Conservation (phyloP, 2,797 vertebrate genomes). For the Glossophaga mutica region DNA sequence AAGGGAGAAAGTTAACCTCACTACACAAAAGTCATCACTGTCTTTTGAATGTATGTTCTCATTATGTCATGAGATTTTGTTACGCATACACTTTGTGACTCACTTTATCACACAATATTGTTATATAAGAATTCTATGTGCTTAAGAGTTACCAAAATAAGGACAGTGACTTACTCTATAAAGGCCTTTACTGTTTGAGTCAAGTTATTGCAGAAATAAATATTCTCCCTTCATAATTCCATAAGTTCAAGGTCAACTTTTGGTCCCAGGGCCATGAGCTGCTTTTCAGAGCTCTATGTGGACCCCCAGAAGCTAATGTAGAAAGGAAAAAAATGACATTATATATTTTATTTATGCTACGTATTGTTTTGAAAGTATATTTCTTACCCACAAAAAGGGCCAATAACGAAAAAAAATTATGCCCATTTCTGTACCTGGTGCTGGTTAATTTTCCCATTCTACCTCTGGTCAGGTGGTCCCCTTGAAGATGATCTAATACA, state of each 20-base stretch:
- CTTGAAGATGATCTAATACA: neutral
- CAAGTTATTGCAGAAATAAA: constrained; percentile 44
- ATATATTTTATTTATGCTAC: neutral
- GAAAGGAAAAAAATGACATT: neutral
- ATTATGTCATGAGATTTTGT: neutral
- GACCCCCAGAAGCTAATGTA: neutral
- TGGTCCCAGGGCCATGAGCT: neutral
- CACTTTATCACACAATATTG: neutral
- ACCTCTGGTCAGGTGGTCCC: neutral
- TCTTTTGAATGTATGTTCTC: neutral
- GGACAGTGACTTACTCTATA: neutral
- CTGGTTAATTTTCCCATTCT: constrained; percentile 2
- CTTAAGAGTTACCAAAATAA: constrained; percentile 29
- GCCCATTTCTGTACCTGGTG: neutral
- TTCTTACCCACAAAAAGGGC: neutral
- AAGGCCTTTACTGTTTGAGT: neutral
- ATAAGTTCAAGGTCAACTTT: constrained; percentile 15
- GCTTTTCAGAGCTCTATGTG: neutral
- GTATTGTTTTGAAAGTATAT: constrained; percentile 4
- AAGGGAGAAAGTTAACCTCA: neutral
- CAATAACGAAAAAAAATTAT: neutral
- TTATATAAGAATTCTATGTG: neutral
- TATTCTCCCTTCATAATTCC: neutral
- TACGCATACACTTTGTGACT: neutral
- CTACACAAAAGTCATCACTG: neutral